These are phyloP conservation scores for Buceros bicornis DNA, from an alignment of 2,797 vertebrate genomes.

Conservation along the genomic window DNA sequence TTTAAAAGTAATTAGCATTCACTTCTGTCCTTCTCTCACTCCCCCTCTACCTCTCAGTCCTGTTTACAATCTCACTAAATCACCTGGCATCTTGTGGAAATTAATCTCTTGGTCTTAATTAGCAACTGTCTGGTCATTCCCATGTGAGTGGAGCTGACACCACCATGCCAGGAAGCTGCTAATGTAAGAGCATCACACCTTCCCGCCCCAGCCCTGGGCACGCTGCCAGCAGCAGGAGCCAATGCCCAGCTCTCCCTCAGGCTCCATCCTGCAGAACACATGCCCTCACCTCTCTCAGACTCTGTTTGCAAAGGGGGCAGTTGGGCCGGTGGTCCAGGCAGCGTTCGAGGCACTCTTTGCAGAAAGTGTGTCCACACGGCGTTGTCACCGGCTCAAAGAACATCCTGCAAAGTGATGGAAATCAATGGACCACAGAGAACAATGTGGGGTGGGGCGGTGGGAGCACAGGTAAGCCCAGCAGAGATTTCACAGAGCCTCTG, in stretches of 20 bases:
- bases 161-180: accelerated
- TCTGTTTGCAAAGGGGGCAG: constrained; percentile 94
- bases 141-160: neutral
- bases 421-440: neutral
- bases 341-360: constrained; percentile 91
- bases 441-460: neutral
- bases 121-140: constrained; percentile 16
- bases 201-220: neutral
- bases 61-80: constrained; percentile 52
- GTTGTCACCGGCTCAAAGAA: constrained; percentile 91
- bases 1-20: constrained; percentile 50
- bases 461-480: neutral
- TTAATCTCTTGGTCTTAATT: constrained; percentile 54
- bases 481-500: neutral
- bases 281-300: constrained; percentile 87
- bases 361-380: constrained; percentile 93
- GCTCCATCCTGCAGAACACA: accelerated
- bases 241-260: neutral
- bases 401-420: constrained; percentile 79
- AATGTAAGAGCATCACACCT: neutral
- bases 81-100: constrained; percentile 41
- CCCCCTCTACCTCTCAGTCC: neutral
- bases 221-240: accelerated
- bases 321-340: constrained; percentile 91
- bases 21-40: neutral